Percentiles rank a stretch among this genome's conserved stretches.
phyloP scores from a whole-genome alignment of 1,140 invertebrate species.

The Aphidius ervi region DNA sequence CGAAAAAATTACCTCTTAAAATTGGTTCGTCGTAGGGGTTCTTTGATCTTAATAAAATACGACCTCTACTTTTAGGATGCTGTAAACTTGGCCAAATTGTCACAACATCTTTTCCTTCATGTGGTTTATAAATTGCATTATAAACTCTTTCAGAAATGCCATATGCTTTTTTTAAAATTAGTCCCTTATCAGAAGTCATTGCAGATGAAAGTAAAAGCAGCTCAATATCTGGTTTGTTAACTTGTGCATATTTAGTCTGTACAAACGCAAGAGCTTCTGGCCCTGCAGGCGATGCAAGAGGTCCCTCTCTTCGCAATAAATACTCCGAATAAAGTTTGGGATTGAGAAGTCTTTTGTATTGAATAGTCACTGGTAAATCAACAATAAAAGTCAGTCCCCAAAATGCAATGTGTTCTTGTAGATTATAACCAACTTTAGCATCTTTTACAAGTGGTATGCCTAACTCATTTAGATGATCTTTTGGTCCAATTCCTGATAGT shows the following conservation, averaged over 20 bases:
- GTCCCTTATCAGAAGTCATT: slow-evolving; percentile 63
- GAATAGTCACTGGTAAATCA: slow-evolving; percentile 41
- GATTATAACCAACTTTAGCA: slow-evolving; percentile 64
- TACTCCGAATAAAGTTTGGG: no score
- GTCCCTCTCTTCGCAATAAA: slow-evolving; percentile 46
- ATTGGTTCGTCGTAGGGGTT: slow-evolving; percentile 82
- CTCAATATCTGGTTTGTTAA: slow-evolving; percentile 56
- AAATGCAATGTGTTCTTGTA: slow-evolving; percentile 73
- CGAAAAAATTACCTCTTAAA: slow-evolving; percentile 87
- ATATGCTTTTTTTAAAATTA: slow-evolving; percentile 55
- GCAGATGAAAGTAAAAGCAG: slow-evolving; percentile 53
- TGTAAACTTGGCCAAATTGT: slow-evolving; percentile 48
- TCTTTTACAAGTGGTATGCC: slow-evolving; percentile 64
- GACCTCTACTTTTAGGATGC: slow-evolving; percentile 52
- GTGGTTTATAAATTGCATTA: slow-evolving; percentile 39
- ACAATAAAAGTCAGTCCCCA: slow-evolving; percentile 60
- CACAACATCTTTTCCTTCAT: slow-evolving; percentile 55
- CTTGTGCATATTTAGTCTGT: slow-evolving; percentile 50
- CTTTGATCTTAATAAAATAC: slow-evolving; percentile 63
- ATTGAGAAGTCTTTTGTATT: no score
- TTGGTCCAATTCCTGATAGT: slow-evolving; percentile 72
- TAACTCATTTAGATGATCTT: slow-evolving; percentile 62
- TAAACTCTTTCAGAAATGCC: slow-evolving; percentile 51
- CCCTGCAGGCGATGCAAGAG: slow-evolving; percentile 52
- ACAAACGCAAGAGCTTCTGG: slow-evolving; percentile 54